A percentile compares a stretch with the other conserved stretches of the same genome.
These are phyloP conservation scores for Meta bourneti DNA, from an alignment of 2,888 invertebrate species.

Conservation along the genomic window DNA sequence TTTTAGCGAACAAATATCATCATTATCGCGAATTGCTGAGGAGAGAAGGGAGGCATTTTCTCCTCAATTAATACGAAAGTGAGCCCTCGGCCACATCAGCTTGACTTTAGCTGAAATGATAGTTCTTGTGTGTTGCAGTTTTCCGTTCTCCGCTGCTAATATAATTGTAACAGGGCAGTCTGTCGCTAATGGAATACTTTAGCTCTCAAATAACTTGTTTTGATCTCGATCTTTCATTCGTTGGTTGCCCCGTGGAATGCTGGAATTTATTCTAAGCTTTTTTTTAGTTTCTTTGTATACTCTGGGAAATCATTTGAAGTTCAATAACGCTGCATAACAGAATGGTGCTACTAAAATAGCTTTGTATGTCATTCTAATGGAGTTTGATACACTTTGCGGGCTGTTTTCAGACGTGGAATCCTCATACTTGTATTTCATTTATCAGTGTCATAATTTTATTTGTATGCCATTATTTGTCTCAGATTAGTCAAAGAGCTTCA, in stretches of 20 bases:
- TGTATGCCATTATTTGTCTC: no score
- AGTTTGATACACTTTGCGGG: no score
- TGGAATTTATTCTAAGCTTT: not conserved
- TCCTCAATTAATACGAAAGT: constrained; percentile 21
- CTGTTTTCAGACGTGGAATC: no score
- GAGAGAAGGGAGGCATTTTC: constrained; percentile 21
- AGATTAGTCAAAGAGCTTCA: no score
- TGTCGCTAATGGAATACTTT: constrained; percentile 34
- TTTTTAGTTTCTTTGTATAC: not conserved
- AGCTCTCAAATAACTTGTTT: constrained; percentile 19
- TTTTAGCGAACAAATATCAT: no score
- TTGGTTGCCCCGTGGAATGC: not conserved
- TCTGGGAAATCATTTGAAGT: not conserved
- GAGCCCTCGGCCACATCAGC: not conserved
- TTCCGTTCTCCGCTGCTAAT: constrained; percentile 22
- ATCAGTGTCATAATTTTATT: no score
- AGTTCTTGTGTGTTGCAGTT: not conserved
- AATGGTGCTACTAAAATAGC: not conserved
- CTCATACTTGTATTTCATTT: no score
- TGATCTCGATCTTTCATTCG: not conserved
- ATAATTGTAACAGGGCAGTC: constrained; percentile 28
- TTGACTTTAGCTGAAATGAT: not conserved
- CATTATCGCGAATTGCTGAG: no score
- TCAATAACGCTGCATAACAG: not conserved
- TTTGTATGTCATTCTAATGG: no score